Conservation (phyloP, 2,113 vertebrate species). For the Corythornis vintsioides region DNA sequence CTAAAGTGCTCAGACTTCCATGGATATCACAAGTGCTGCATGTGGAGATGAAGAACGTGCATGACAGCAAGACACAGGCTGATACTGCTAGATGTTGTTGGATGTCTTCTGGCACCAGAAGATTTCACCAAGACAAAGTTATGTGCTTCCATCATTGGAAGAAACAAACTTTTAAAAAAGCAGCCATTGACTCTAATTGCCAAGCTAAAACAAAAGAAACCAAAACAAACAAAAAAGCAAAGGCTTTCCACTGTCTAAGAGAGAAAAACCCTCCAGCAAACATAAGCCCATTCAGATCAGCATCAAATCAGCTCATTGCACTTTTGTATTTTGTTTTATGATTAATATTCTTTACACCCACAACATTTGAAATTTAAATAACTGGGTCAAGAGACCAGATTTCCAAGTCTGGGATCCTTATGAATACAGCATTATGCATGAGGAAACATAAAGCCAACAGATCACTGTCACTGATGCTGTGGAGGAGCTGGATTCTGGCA, state of each 20-base stretch:
- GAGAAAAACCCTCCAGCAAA: background rate
- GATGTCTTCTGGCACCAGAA: background rate
- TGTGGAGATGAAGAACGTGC: background rate
- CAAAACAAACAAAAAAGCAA: background rate
- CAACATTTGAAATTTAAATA: constrained; percentile 12
- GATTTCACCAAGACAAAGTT: background rate
- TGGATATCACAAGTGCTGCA: background rate
- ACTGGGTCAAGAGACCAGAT: background rate
- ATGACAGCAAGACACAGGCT: background rate
- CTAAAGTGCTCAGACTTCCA: background rate
- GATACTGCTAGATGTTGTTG: background rate
- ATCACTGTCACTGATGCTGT: no score
- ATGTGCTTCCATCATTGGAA: background rate
- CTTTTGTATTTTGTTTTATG: background rate
- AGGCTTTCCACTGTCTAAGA: background rate
- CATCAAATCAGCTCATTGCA: background rate
- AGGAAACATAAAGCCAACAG: background rate
- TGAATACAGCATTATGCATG: background rate
- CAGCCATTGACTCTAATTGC: background rate
- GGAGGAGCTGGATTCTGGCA: no score
- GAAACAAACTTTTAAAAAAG: background rate
- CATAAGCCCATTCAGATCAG: background rate
- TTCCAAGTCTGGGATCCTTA: background rate
- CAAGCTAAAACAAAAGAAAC: background rate
- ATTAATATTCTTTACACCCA: background rate